Conservation (phyloP, 2,113 vertebrate genomes). For the Anarhynchus alexandrinus region DNA sequence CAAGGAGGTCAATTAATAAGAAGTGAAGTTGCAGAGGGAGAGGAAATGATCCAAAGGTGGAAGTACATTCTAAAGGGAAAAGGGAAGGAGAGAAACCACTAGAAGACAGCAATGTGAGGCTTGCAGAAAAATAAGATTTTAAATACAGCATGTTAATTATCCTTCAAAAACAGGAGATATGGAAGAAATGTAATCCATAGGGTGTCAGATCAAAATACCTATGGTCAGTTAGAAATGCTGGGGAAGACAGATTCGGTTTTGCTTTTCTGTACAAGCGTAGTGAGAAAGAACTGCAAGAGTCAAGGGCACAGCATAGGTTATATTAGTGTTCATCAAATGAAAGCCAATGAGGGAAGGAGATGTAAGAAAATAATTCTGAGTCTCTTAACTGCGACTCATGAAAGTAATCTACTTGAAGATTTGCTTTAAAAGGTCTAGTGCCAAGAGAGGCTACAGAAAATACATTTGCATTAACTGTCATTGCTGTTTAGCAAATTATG, state of each 20-base stretch:
- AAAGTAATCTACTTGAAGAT: neutral
- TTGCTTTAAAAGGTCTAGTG: neutral
- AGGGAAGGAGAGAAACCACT: neutral
- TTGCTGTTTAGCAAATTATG: neutral
- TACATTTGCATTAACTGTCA: neutral
- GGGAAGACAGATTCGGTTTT: neutral
- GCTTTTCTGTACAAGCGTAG: neutral
- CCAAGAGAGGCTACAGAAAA: neutral
- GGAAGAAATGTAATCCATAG: neutral
- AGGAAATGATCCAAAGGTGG: neutral
- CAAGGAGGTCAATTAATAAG: neutral
- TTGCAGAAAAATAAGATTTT: neutral
- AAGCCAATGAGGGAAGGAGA: neutral
- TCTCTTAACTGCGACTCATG: neutral
- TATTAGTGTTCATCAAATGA: neutral
- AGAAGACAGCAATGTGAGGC: neutral
- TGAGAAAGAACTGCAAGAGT: neutral
- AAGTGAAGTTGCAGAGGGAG: neutral
- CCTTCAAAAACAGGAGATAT: neutral
- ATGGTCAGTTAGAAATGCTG: neutral
- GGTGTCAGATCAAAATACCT: neutral
- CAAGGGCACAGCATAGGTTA: neutral
- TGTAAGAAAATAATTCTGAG: neutral
- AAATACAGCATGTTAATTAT: neutral
- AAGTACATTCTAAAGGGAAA: neutral